These are phyloP conservation scores for Mormoops blainvillei DNA, from an alignment of 2,113 vertebrate genomes.

Conservation along the genomic window DNA sequence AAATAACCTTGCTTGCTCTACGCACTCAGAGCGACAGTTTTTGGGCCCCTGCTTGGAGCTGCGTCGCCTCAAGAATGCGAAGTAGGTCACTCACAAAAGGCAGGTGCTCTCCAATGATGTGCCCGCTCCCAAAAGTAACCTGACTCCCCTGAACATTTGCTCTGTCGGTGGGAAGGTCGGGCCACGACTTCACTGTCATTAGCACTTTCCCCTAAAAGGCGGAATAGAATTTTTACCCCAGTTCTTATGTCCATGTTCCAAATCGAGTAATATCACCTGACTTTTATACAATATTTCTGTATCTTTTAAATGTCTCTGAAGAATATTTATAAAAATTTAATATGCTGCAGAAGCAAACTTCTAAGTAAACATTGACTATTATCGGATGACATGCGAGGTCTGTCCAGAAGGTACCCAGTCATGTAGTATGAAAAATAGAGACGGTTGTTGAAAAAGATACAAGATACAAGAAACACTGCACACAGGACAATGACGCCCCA, in stretches of 20 bases:
- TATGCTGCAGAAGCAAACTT: not conserved
- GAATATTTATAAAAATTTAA: not conserved
- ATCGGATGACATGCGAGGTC: not conserved
- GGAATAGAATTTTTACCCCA: not conserved
- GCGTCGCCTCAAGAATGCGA: not conserved
- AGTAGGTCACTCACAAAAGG: conserved; percentile 17
- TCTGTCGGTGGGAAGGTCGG: conserved; percentile 12
- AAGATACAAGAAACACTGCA: no score
- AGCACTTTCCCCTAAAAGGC: not conserved
- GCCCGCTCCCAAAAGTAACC: not conserved
- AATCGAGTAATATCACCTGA: not conserved
- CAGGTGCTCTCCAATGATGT: not conserved
- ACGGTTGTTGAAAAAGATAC: no score
- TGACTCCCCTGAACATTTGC: not conserved
- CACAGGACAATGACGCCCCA: no score
- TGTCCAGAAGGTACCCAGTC: no score
- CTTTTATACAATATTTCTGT: not conserved
- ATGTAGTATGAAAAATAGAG: no score
- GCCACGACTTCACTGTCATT: not conserved
- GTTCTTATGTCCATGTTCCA: not conserved
- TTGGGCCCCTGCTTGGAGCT: not conserved
- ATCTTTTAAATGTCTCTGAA: not conserved
- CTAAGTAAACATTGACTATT: not conserved
- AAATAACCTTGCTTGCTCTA: conserved; percentile 7
- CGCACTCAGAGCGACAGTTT: conserved; percentile 27